A percentile compares a stretch with the other conserved stretches of the same genome.
These are phyloP conservation scores for Cebidichthys violaceus DNA, from an alignment of 2,113 vertebrate species.

Conservation along the genomic window DNA sequence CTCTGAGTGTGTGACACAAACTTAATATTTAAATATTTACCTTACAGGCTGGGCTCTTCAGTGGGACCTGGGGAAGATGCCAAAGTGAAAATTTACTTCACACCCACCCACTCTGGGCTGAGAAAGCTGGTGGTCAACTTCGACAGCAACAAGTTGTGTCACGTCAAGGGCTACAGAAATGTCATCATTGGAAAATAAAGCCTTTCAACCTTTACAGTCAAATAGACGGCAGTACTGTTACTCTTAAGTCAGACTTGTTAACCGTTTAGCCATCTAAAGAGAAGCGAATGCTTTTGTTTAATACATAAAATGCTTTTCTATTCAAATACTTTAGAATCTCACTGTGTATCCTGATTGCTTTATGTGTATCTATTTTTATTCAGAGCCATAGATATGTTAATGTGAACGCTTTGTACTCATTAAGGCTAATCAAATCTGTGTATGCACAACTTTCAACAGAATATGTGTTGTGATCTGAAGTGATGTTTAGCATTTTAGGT, in stretches of 20 bases:
- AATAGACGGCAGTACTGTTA: not conserved
- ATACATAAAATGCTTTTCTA: not conserved
- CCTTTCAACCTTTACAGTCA: not conserved
- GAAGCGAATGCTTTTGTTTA: not conserved
- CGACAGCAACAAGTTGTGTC: slow-evolving; percentile 87
- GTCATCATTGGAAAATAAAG: slow-evolving; percentile 87
- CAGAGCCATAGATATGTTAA: not conserved
- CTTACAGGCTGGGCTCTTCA: slow-evolving; percentile 55
- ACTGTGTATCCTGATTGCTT: not conserved
- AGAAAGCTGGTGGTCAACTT: slow-evolving; percentile 93
- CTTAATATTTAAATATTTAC: slow-evolving; percentile 68
- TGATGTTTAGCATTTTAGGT: not conserved
- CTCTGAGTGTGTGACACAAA: not conserved
- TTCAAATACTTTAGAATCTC: not conserved
- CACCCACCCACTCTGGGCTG: slow-evolving; percentile 83
- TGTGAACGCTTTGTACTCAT: slow-evolving; percentile 25
- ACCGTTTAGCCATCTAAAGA: not conserved
- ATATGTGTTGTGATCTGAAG: not conserved
- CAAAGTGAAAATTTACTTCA: slow-evolving; percentile 87
- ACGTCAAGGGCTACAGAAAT: slow-evolving; percentile 92
- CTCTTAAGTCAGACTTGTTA: not conserved
- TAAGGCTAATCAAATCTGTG: not conserved
- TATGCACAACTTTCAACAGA: not conserved
- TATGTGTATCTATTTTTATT: not conserved
- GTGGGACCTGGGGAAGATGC: slow-evolving; percentile 84